Evolutionary conservation across 2,888 invertebrate species (phyloP).

Genomic region (Gibbula magus): DNA sequence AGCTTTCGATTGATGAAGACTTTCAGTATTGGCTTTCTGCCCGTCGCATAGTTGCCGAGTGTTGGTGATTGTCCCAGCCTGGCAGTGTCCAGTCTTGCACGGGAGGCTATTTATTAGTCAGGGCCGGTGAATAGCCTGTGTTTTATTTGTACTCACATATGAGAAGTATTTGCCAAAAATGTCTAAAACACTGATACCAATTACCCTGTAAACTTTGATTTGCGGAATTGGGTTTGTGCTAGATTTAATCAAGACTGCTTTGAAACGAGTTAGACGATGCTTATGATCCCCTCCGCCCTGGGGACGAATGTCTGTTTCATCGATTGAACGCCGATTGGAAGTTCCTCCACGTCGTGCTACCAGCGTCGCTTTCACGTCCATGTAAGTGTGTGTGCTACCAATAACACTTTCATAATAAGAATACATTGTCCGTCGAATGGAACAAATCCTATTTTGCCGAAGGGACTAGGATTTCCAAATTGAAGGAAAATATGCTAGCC

Average conservation of each 20-base stretch:
- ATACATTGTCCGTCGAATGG: neutral
- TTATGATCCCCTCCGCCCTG: neutral
- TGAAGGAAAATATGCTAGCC: neutral
- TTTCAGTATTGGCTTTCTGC: no score
- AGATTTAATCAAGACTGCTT: slow-evolving; percentile 8
- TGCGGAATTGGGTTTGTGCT: slow-evolving; percentile 1
- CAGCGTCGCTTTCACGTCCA: neutral
- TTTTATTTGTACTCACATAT: slow-evolving; percentile 1
- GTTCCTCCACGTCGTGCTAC: neutral
- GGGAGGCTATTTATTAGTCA: neutral
- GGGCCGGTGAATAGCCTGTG: neutral
- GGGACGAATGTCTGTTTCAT: neutral
- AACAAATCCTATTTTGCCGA: neutral
- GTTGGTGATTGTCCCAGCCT: neutral
- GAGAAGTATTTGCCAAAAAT: slow-evolving; percentile 10
- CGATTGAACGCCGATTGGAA: neutral
- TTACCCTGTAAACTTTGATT: slow-evolving; percentile 10
- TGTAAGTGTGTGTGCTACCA: neutral
- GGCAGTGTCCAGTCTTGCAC: neutral
- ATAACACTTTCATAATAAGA: neutral
- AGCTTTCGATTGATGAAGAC: neutral
- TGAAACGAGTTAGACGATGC: neutral
- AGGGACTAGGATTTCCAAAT: slow-evolving; percentile 1
- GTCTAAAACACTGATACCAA: slow-evolving; percentile 5
- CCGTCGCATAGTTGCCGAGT: no score